Conservation (phyloP, 64 coral and sea anemone genomes). For the Pachyseris speciosa region DNA sequence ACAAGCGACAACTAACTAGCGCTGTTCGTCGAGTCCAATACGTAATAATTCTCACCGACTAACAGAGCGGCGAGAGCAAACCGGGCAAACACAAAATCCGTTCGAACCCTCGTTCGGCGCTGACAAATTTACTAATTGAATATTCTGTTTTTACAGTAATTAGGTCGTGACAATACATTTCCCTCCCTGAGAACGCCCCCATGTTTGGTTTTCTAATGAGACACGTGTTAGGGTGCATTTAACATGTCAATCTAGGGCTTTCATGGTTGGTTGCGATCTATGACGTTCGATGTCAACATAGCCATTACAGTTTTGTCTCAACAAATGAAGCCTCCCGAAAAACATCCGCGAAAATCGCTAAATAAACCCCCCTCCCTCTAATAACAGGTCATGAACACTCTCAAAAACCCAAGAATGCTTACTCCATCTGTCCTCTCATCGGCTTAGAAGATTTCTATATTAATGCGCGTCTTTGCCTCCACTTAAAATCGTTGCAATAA, state of each 20-base stretch:
- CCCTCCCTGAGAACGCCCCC: conserved; percentile 64
- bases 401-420: not conserved
- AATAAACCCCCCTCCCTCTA: conserved; percentile 47
- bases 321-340: conserved; percentile 30
- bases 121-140: conserved; percentile 53
- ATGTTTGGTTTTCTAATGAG: conserved; percentile 64
- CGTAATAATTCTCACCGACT: not conserved
- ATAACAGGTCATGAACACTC: not conserved
- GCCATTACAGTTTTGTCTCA: conserved; percentile 41
- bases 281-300: conserved; percentile 60
- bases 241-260: conserved; percentile 55
- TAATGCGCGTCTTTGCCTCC: conserved; percentile 34
- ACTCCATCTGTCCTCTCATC: not conserved
- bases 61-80: not conserved
- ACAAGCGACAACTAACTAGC: not conserved
- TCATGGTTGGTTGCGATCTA: conserved; percentile 10
- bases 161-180: conserved; percentile 66
- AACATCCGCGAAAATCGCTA: conserved; percentile 14
- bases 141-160: conserved; percentile 75
- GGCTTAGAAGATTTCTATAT: not conserved
- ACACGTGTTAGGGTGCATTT: conserved; percentile 54
- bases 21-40: not conserved
- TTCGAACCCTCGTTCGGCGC: conserved; percentile 1
- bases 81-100: not conserved
- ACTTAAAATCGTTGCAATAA: conserved; percentile 49